A percentile compares a stretch with the other conserved stretches of the same genome.
These are phyloP conservation scores for Drosophila borborema DNA, from an alignment of 2,888 invertebrate species.

Conservation along the genomic window DNA sequence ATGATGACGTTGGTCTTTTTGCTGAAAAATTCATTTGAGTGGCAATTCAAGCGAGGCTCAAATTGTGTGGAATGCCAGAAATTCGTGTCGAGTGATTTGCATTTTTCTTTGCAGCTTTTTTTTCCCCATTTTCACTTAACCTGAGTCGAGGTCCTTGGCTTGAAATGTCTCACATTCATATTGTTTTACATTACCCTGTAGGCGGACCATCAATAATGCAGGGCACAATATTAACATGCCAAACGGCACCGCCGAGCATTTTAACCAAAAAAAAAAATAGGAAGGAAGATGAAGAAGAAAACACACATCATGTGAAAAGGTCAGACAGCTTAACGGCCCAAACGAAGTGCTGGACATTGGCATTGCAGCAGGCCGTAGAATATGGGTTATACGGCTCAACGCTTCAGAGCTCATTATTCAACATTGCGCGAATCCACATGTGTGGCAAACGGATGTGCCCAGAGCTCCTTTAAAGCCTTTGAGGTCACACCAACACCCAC, in stretches of 20 bases:
- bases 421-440: constrained; percentile 20
- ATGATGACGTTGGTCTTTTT: constrained; percentile 31
- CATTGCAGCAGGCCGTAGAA: not conserved
- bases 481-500: constrained; percentile 6
- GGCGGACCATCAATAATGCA: constrained; percentile 41
- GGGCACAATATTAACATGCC: constrained; percentile 54
- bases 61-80: constrained; percentile 38
- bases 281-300: not conserved
- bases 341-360: constrained; percentile 13
- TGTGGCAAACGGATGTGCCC: constrained; percentile 26
- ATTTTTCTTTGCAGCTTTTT: constrained; percentile 43
- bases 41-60: constrained; percentile 11
- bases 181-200: constrained; percentile 24
- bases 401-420: constrained; percentile 55
- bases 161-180: constrained; percentile 19
- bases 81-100: constrained; percentile 62
- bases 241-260: constrained; percentile 44
- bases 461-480: constrained; percentile 27
- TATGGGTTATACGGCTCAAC: constrained; percentile 11
- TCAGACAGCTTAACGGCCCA: constrained; percentile 45
- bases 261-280: constrained; percentile 5
- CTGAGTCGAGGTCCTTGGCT: constrained; percentile 13
- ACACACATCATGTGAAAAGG: constrained; percentile 35
- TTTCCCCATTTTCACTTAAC: constrained; percentile 13
- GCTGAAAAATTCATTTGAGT: constrained; percentile 35